These are phyloP conservation scores for Montipora capitata DNA, from an alignment of 92 coral and sea anemone species.

Conservation along the genomic window DNA sequence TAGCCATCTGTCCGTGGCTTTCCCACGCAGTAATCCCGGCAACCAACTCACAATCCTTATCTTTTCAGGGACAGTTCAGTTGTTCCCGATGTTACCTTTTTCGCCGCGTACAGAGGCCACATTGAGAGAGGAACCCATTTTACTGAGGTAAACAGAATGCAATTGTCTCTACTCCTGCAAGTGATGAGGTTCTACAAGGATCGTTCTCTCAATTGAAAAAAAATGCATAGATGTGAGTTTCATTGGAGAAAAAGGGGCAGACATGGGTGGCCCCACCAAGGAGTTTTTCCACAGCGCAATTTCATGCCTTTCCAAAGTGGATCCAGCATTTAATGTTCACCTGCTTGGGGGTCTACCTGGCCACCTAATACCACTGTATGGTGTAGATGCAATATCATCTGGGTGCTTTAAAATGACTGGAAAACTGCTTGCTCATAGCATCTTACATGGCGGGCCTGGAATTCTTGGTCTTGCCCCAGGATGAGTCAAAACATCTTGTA, in stretches of 20 bases:
- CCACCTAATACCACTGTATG: conserved; percentile 67
- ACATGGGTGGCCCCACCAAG: conserved; percentile 67
- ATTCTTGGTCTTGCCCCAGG: not conserved
- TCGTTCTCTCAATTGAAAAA: conserved; percentile 31
- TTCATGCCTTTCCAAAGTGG: conserved; percentile 74
- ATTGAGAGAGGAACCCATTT: conserved; percentile 35
- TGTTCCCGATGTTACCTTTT: too few species aligned
- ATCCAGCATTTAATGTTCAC: conserved; percentile 45
- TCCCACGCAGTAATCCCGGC: too few species aligned
- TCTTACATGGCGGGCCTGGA: not conserved
- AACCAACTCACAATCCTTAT: too few species aligned
- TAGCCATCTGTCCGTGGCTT: too few species aligned
- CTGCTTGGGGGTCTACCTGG: conserved; percentile 61
- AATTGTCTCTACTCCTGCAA: conserved; percentile 60
- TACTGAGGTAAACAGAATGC: conserved; percentile 64
- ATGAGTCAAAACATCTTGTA: not conserved
- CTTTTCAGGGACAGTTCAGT: too few species aligned
- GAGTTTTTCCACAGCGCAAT: too few species aligned
- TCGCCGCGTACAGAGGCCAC: not conserved
- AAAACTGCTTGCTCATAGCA: conserved; percentile 51
- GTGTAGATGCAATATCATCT: conserved; percentile 68
- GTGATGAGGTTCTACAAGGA: not conserved
- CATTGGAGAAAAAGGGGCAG: conserved; percentile 66
- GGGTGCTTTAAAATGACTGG: conserved; percentile 53
- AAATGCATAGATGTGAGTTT: conserved; percentile 40